phyloP scores from a whole-genome alignment of 2,888 invertebrate species.

The Tuberolachnus salignus region DNA sequence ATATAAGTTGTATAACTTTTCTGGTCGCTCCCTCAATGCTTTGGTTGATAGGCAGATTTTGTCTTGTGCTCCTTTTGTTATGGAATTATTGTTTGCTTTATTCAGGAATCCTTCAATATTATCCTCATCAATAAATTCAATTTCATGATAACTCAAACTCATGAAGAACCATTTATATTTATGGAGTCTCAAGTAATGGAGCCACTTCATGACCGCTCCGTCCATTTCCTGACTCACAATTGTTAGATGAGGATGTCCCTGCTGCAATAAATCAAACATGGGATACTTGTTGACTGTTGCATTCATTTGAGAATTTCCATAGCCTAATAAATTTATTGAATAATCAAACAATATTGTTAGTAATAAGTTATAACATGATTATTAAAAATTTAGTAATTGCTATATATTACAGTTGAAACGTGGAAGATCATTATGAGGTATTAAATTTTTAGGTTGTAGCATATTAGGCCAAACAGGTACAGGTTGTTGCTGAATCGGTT shows the following conservation, averaged over 20 bases:
- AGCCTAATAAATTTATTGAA: slow-evolving; percentile 13
- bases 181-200: slow-evolving; percentile 11
- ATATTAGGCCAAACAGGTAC: background rate
- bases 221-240: slow-evolving; percentile 7
- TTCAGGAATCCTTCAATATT: background rate
- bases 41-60: background rate
- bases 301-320: background rate
- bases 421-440: background rate
- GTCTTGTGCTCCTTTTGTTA: background rate
- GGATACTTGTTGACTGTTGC: background rate
- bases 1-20: slow-evolving; percentile 2
- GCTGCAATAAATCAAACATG: background rate
- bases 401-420: background rate
- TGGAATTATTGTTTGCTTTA: background rate
- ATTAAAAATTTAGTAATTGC: background rate
- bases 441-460: background rate
- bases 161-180: slow-evolving; percentile 27
- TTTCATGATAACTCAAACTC: slow-evolving; percentile 10
- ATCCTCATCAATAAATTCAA: slow-evolving; percentile 12
- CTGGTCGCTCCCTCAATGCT: background rate
- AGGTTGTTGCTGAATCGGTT: background rate
- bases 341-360: background rate
- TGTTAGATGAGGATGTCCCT: background rate
- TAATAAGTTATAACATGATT: background rate
- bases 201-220: slow-evolving; percentile 1